Evolutionary conservation across 2,888 invertebrate genomes (phyloP).

Genomic region (Brenthis ino): DNA sequence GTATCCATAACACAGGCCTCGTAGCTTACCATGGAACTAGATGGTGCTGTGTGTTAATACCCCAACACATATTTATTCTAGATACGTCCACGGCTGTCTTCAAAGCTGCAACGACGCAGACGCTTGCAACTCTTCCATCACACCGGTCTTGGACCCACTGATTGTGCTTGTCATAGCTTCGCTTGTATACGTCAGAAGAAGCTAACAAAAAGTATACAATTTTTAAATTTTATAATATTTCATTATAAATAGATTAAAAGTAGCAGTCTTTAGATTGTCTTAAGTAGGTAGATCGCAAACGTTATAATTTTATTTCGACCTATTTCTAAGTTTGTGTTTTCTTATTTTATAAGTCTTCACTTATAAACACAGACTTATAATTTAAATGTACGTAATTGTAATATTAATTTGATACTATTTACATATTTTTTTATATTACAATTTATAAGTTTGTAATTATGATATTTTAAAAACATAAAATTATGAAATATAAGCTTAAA

Average conservation of each 20-base stretch:
- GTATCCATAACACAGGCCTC: no score
- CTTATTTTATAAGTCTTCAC: not conserved
- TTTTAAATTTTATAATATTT: constrained; percentile 34
- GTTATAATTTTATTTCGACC: not conserved
- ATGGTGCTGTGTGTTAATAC: no score
- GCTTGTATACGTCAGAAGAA: constrained; percentile 3
- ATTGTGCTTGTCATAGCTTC: constrained; percentile 3
- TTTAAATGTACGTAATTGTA: no score
- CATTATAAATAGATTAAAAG: constrained; percentile 20
- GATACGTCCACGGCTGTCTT: constrained; percentile 95
- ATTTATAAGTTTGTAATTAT: no score
- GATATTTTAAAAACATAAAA: no score
- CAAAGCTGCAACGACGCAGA: constrained; percentile 96
- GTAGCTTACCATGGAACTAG: no score
- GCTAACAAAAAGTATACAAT: constrained; percentile 15
- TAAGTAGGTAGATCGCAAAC: not conserved
- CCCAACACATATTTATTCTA: no score
- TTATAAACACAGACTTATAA: no score
- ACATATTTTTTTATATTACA: no score
- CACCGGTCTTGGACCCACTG: not conserved
- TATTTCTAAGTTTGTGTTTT: not conserved
- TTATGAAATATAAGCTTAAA: no score
- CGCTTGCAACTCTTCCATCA: constrained; percentile 87
- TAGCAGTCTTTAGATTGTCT: not conserved
- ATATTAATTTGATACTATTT: no score